Evolutionary conservation across 2,888 invertebrate genomes (phyloP).

Genomic region (Ptilodon capucinus): DNA sequence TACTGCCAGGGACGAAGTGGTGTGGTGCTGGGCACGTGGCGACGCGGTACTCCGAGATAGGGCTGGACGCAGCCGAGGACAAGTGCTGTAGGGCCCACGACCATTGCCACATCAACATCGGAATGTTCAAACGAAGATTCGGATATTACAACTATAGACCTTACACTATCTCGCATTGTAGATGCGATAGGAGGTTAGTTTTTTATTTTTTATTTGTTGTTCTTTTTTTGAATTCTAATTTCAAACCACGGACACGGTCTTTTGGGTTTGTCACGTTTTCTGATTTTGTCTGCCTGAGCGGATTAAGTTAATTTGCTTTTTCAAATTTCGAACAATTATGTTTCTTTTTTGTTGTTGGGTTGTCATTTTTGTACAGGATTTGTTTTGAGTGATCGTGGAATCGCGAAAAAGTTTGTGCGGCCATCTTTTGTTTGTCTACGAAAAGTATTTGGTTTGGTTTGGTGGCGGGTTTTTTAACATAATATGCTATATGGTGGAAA

Average conservation of each 20-base stretch:
- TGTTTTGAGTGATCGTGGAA: background rate
- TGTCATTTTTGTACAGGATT: background rate
- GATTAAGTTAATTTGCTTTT: background rate
- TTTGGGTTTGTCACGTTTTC: background rate
- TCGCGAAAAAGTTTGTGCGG: background rate
- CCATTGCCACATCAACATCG: slow-evolving; percentile 85
- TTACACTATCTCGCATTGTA: slow-evolving; percentile 89
- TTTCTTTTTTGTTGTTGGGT: background rate
- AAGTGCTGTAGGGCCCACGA: slow-evolving; percentile 89
- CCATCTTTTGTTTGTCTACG: no score
- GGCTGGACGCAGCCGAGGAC: slow-evolving; percentile 79
- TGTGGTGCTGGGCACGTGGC: slow-evolving; percentile 86
- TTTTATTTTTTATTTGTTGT: slow-evolving; percentile 33
- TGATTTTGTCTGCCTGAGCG: background rate
- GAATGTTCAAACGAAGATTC: slow-evolving; percentile 83
- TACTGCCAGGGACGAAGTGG: slow-evolving; percentile 88
- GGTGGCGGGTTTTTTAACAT: no score
- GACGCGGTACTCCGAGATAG: slow-evolving; percentile 84
- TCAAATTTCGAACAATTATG: background rate
- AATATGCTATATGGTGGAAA: no score
- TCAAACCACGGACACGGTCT: slow-evolving; percentile 2
- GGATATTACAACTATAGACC: slow-evolving; percentile 86
- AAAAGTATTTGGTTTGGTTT: no score
- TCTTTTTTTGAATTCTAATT: slow-evolving; percentile 6
- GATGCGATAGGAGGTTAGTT: slow-evolving; percentile 89